Evolutionary conservation across 2,113 vertebrate genomes (phyloP), one percentile per base, ranked within the genome.

Genomic region (Odocoileus hemionus): DNA sequence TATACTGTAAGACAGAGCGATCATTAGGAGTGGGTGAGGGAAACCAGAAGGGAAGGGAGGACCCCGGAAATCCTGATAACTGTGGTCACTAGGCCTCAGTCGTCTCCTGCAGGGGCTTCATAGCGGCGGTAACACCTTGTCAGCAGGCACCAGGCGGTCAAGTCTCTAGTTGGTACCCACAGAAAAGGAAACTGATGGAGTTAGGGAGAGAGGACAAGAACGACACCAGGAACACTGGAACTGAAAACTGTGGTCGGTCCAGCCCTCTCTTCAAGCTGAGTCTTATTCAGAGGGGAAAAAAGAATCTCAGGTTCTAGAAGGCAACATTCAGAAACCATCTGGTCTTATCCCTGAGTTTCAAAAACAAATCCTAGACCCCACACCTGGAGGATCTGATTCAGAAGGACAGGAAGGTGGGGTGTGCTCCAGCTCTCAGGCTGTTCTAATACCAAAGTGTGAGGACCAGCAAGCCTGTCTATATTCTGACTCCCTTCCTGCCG

Each of bases 1-100:
- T 96, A 96, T 98, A 98, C 98, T 98, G 95, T 5, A 97, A 97
- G 85, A 91, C 91, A 97, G 91, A 97, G 25, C 95, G 80, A 91
- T 50, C 26, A 30, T 84, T 8, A 86, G 78, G 74, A 74, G 84
- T 7, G 3, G 52, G 39, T 57, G 45, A 97, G 78, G 33, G 17
- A 33, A 80, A 58, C 30, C 30, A 4, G 14, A 0, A 2, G 28
- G 26, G 33, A 47, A 57, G 17, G 28, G 25, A 45, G 30, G 33
- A 15, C 45, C 3, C 0, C 0, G 87, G 64, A 55, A 76, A 67
- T 2, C 15, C 45, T 10, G 26, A 82, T 23, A 83, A 58, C 28
- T 14, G 21, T 13, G 12, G 30, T 45, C 3, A 25, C 23, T 2
- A 30, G 91, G 84, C 43, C 30, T 74, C 17, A 4, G 36, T n/a